Base-by-base conservation (phyloP, 2,797 vertebrate species). In the Sarcoramphus papa region DNA sequence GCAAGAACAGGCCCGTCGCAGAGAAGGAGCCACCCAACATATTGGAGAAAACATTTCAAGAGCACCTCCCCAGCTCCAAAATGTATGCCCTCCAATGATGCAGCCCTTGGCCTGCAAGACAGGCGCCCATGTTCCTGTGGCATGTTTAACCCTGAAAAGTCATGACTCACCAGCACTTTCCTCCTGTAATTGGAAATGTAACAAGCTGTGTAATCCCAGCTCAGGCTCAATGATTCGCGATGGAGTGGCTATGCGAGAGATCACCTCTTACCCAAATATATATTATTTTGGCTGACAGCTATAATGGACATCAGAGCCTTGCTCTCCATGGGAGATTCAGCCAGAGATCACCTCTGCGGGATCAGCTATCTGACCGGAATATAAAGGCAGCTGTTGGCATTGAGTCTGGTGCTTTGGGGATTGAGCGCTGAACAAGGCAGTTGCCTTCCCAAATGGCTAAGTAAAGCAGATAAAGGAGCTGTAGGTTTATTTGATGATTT, bases 401-500 rank as follows among this genome's bases (percentile, higher is more conserved):
- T 18, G 56, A 85, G 48, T 62, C 14, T 5, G 14, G 59, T 37
- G 63, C 73, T 94, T 73, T 79, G 62, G 69, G 69, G 89, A 81
- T 0, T 30, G 70, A 93, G 79, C 81, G 73, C 57, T 77, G 54
- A 63, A 86, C 28, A 18, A 77, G 22, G 59, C 82, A 70, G 75
- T 16, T 73, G 59, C 88, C 73, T 91, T 79, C 92, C 82, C 68
- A 90, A 87, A 89, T 2, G 60, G 85, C 87, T 72, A 69, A 63
- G 63, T 28, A 75, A 86, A 81, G 73, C 79, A 76, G 82, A 92
- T 93, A 95, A 88, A 95, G 84, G 57, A 93, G 89, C 73, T 86
- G 40, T n/a, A 93, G 35, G 63, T 62, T 94, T 86, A 92, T 88
- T 76, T 96, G 89, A 96, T 96, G 65, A 93, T 97, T 96, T 95